A percentile compares a stretch with the other conserved stretches of the same genome.
These are phyloP conservation scores for Kryphioiulus occultus DNA, from an alignment of 2,888 invertebrate species.

Conservation along the genomic window DNA sequence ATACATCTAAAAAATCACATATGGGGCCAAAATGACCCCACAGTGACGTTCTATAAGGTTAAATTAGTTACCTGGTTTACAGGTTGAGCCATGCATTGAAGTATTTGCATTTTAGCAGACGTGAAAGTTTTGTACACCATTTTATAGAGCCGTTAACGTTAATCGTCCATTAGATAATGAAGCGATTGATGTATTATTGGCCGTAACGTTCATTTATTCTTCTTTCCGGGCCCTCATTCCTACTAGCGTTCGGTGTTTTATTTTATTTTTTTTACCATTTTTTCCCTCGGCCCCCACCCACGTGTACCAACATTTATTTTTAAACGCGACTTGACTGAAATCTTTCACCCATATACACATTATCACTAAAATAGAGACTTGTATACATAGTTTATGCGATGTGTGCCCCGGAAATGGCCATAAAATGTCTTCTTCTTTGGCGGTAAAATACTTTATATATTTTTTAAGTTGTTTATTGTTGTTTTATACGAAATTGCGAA, in stretches of 20 bases:
- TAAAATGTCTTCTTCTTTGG: constrained; percentile 28
- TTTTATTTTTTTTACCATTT: not conserved
- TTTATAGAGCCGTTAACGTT: too few species aligned
- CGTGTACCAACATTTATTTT: not conserved
- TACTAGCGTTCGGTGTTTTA: not conserved
- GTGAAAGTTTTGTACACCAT: too few species aligned
- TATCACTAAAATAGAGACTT: constrained; percentile 22
- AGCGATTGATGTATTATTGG: too few species aligned
- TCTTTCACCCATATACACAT: constrained; percentile 16
- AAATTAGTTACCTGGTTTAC: too few species aligned
- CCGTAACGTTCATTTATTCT: too few species aligned
- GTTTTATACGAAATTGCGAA: not conserved
- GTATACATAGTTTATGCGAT: not conserved
- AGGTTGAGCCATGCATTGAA: too few species aligned
- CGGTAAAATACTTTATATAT: constrained; percentile 17
- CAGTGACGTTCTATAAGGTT: too few species aligned
- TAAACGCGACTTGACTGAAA: constrained; percentile 35
- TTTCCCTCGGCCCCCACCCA: not conserved
- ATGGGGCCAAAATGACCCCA: too few species aligned
- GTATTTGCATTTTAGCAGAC: too few species aligned
- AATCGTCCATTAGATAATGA: too few species aligned
- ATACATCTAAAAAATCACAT: too few species aligned
- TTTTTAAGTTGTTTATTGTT: constrained; percentile 39
- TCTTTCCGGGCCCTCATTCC: too few species aligned
- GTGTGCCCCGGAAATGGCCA: constrained; percentile 7